Evolutionary conservation across 2,797 vertebrate genomes (phyloP), one percentile per base, ranked within the genome.

Genomic region (Acrossocheilus fasciatus): DNA sequence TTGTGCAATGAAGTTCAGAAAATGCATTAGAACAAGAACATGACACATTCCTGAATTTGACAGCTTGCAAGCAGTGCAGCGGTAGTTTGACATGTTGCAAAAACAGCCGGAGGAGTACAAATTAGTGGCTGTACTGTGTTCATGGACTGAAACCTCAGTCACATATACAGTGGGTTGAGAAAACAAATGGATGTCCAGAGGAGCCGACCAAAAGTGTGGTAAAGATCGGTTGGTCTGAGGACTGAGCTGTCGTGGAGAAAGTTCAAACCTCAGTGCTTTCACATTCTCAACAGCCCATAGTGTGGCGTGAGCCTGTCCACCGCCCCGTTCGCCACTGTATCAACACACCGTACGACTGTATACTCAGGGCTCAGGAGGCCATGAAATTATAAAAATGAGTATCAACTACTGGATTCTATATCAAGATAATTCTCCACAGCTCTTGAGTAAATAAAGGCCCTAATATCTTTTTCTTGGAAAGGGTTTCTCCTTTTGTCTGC

Each of bases 401-500:
- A 90, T 83, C 64, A 23, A 72, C 86, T 79, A 84, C 80, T 84
- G 62, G 43, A 89, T 54, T 85, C 43, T 79, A 84, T 82, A 86
- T 87, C 74, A 77, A 87, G 82, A 57, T 70, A 81, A n/a, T 77
- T 88, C 70, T 87, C 57, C 75, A 50, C 88, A 83, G 76, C 41
- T 82, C 75, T 70, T 87, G 87, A 84, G 87, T 84, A 90, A 88
- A 88, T 54, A 87, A 85, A 81, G 66, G 64, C 75, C 78, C 86
- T 82, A 85, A 89, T 83, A 84, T 89, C 74, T 90, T 86, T 88
- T 87, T 87, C 78, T 92, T 91, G 90, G 86, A 86, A 74, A 18
- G 45, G 23, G 47, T 36, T 66, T 18, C 41, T 36, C 41, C 68
- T 85, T 73, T 89, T 88, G 85, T 90, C 87, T 89, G 23, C 66